These are phyloP conservation scores for Python bivittatus DNA, from an alignment of 2,113 vertebrate genomes.

Conservation along the genomic window DNA sequence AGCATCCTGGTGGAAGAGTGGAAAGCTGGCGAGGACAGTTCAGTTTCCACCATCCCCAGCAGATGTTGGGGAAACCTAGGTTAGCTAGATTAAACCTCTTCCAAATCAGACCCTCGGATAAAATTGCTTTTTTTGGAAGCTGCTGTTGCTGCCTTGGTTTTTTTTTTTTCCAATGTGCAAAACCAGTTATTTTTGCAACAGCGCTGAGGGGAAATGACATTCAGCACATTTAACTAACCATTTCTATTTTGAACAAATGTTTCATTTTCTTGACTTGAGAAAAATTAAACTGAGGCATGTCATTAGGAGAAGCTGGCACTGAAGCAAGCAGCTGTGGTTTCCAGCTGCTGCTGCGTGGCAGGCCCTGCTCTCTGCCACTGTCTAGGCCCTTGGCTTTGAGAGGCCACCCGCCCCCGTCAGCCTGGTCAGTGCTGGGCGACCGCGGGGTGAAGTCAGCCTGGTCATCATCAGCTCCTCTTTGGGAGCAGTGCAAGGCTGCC, in stretches of 20 bases:
- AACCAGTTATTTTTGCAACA: background rate
- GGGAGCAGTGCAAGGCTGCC: background rate
- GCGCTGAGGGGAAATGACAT: background rate
- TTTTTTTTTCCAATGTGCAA: background rate
- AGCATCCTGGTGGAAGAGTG: background rate
- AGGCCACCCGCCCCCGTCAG: background rate
- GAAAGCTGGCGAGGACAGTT: background rate
- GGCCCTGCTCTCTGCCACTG: background rate
- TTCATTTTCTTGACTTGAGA: background rate
- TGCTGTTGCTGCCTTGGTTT: background rate
- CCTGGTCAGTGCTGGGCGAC: background rate
- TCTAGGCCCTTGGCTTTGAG: background rate
- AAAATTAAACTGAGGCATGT: background rate
- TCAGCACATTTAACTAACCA: background rate
- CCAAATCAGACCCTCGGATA: background rate
- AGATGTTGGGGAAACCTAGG: background rate
- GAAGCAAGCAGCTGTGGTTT: background rate
- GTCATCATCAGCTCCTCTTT: background rate
- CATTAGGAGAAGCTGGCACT: background rate
- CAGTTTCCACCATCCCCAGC: background rate
- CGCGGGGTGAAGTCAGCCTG: accelerated
- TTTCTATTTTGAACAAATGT: background rate
- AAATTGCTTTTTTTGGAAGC: background rate
- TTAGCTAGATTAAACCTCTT: too few relatives aligned
- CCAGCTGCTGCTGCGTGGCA: background rate